These are phyloP conservation scores for Drosophila navojoa DNA, from an alignment of 1,140 invertebrate species.

Conservation along the genomic window DNA sequence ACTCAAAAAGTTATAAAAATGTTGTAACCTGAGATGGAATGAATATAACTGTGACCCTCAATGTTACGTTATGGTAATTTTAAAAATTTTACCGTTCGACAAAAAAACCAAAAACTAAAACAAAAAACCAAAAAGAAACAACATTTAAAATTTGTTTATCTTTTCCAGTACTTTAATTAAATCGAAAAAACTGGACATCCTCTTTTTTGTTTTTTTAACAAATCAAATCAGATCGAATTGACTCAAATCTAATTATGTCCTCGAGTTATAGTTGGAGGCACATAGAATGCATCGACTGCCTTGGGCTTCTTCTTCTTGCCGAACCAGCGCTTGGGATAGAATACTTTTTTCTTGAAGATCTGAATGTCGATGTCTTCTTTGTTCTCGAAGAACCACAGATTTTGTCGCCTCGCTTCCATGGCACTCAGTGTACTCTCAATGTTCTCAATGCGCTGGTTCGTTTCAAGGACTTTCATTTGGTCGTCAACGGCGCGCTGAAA, in stretches of 20 bases:
- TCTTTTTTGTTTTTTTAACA: slow-evolving; percentile 24
- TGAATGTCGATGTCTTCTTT: slow-evolving; percentile 89
- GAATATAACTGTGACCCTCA: slow-evolving; percentile 82
- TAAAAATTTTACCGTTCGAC: slow-evolving; percentile 76
- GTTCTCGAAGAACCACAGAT: slow-evolving; percentile 91
- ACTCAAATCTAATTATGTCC: slow-evolving; percentile 5
- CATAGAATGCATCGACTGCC: slow-evolving; percentile 86
- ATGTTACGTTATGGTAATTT: slow-evolving; percentile 82
- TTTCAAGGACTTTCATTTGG: slow-evolving; percentile 28
- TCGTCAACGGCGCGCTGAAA: slow-evolving; percentile 41
- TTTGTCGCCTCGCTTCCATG: slow-evolving; percentile 86
- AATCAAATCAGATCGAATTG: neutral
- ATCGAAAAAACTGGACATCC: slow-evolving; percentile 67
- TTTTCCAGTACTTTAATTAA: slow-evolving; percentile 79
- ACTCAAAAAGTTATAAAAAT: slow-evolving; percentile 79
- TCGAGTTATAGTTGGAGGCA: slow-evolving; percentile 87
- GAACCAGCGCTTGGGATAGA: slow-evolving; percentile 84
- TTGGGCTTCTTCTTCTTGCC: slow-evolving; percentile 84
- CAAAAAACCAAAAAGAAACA: slow-evolving; percentile 42
- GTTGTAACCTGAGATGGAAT: slow-evolving; percentile 82
- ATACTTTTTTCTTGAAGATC: slow-evolving; percentile 87
- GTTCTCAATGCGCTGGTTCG: slow-evolving; percentile 83
- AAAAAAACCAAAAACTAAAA: slow-evolving; percentile 31
- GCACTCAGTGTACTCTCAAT: slow-evolving; percentile 87
- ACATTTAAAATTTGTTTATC: slow-evolving; percentile 74